Evolutionary conservation across 2,888 invertebrate species (phyloP), one percentile per base, ranked within the genome.

Genomic region (Villa cingulata): DNA sequence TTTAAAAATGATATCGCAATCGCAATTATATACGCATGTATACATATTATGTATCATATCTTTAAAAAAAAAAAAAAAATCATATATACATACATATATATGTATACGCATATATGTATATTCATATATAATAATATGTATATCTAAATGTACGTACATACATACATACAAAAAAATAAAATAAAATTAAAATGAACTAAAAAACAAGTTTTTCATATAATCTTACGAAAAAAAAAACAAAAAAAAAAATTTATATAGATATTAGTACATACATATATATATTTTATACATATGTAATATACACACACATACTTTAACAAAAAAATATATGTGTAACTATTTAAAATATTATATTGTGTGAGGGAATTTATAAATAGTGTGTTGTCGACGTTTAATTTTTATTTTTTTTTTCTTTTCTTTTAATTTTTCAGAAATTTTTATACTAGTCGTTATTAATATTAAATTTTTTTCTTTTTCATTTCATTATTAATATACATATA

Each of bases 321-420:
- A 7, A 23, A n/a, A 23, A 23, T 23, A 6, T 23, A 6, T 23
- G 23, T 23, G 23, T 23, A 23, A 23, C 23, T 23, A 23, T 23
- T 23, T 7, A 32, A 32, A 12, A 32, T 32, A 12, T n/a, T n/a
- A n/a, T n/a, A 32, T 12, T 32, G 49, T 37, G 37, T 46, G 49
- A 34, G 46, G 20, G 45, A 43, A 49, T 45, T 50, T 50, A 50
- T 50, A 50, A 50, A 50, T 50, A 50, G 45, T 50, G 46, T 39
- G 37, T 37, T 45, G 47, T 37, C 47, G 43, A 44, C 46, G 44
- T 43, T 43, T 43, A 38, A 48, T 43, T 40, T 48, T 43, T 48
- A 29, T 42, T 43, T 48, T 48, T 48, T 48, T 37, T 23, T 23
- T 23, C 7, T 23, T 23, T 4, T 23, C 7, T 23, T 23, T 23